Base-by-base conservation (phyloP, 1,140 invertebrate genomes). In the Calycopis cecrops region DNA sequence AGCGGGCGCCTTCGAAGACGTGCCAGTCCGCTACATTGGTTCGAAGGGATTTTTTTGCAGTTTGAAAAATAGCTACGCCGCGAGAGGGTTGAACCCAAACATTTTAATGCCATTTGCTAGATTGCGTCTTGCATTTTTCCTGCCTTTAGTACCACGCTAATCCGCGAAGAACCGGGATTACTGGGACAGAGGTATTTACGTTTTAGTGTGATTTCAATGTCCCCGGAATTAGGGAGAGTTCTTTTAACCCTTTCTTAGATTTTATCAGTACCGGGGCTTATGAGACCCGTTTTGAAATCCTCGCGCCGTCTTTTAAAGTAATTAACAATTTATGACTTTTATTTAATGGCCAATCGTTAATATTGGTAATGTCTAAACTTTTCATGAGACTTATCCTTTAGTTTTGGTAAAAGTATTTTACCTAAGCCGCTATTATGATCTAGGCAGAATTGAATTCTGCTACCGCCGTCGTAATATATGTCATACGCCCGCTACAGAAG, bases 61-160 rank as follows among this genome's bases (percentile, higher is more conserved):
- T 84, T 84, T 85, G 81, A 87, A 76, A 86, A 86, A 86, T 86
- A 79, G 81, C 73, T 57, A 60, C 65, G 65, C 68, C 67, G 68
- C 71, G 77, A 83, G 76, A 85, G 84, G 80, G 80, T 84, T 82
- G 73, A 78, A 67, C 65, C 75, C 71, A 82, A 84, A 85, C 84
- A 85, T 87, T 85, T 85, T 85, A 87, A 87, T 87, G 75, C 84
- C 79, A 87, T 85, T 87, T 87, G 76, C 75, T 84, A 87, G 82
- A 87, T 87, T 87, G 78, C 76, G 71, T 76, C 80, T 83, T 87
- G 84, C 80, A 84, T 87, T 87, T 85, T 87, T 87, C 76, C 73
- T 62, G 68, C 67, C 62, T 71, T 71, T 65, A 64, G 65, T 76
- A 73, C 71, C 71, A 67, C 71, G 84, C 67, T 85, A 87, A 85